A percentile compares a stretch with the other conserved stretches of the same genome.
phyloP scores from a whole-genome alignment of 2,888 invertebrate genomes.

The Parascotia fuliginaria region DNA sequence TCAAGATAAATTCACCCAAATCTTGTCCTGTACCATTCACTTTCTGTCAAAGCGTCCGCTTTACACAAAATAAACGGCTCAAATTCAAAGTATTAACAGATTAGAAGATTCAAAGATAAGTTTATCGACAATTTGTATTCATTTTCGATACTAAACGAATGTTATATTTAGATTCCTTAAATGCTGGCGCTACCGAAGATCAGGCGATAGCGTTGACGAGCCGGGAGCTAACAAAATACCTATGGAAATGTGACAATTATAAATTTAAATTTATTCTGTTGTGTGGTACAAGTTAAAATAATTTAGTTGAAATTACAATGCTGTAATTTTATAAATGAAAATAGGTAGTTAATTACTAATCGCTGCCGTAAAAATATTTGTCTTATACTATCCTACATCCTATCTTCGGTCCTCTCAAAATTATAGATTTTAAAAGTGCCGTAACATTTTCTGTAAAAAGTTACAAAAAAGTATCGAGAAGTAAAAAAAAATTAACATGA shows the following conservation, averaged over 20 bases:
- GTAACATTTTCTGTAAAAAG: too few species aligned
- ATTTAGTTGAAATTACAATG: not conserved
- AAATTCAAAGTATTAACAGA: slow-evolving; percentile 8
- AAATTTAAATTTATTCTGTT: slow-evolving; percentile 60
- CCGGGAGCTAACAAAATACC: slow-evolving; percentile 56
- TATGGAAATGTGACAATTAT: slow-evolving; percentile 67
- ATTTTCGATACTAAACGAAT: slow-evolving; percentile 10
- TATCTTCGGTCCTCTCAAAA: too few species aligned
- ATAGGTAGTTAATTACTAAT: too few species aligned
- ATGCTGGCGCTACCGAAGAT: slow-evolving; percentile 26
- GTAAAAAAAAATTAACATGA: too few species aligned
- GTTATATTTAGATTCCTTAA: slow-evolving; percentile 24
- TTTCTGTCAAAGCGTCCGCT: not conserved
- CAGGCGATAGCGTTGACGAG: slow-evolving; percentile 17
- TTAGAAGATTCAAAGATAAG: slow-evolving; percentile 17
- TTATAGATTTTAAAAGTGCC: too few species aligned
- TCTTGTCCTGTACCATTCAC: not conserved
- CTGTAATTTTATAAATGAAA: too few species aligned
- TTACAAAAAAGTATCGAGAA: too few species aligned
- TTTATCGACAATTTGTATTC: slow-evolving; percentile 28
- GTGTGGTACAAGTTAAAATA: slow-evolving; percentile 15
- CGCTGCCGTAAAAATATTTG: too few species aligned
- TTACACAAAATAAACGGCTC: slow-evolving; percentile 5
- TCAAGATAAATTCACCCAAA: not conserved
- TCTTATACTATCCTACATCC: too few species aligned